Conservation (phyloP, 2,888 invertebrate genomes). For the Nomada goodeniana region DNA sequence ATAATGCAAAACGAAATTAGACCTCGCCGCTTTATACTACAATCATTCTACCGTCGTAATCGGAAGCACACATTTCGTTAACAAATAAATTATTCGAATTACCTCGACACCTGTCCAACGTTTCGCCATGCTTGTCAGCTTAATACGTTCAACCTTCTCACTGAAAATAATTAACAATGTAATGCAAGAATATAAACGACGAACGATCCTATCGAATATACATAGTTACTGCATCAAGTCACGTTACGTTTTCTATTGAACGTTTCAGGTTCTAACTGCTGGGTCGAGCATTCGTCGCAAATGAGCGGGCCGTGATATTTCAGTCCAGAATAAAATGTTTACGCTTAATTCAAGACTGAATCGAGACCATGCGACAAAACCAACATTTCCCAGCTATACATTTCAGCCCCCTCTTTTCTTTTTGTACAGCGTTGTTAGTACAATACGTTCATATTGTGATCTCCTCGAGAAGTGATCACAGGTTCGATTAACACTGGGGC, state of each 20-base stretch:
- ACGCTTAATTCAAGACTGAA: constrained; percentile 50
- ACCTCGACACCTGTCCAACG: too few relatives aligned
- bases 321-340: constrained; percentile 37
- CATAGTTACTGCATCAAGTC: background rate
- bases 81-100: too few relatives aligned
- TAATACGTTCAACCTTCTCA: too few relatives aligned
- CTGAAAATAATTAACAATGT: too few relatives aligned
- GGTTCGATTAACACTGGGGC: too few relatives aligned
- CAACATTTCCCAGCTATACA: background rate
- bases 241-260: background rate
- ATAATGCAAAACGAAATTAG: too few relatives aligned
- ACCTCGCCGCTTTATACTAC: background rate
- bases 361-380: constrained; percentile 5
- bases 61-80: too few relatives aligned
- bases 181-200: too few relatives aligned
- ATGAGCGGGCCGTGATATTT: background rate
- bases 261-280: constrained; percentile 54
- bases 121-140: too few relatives aligned
- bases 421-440: constrained; percentile 19
- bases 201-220: background rate
- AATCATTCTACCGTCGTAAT: background rate
- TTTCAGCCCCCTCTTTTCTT: background rate
- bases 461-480: background rate
- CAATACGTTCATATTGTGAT: background rate
- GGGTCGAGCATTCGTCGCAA: constrained; percentile 4